phyloP scores from a whole-genome alignment of 2,113 vertebrate species.

The Caracal caracal region DNA sequence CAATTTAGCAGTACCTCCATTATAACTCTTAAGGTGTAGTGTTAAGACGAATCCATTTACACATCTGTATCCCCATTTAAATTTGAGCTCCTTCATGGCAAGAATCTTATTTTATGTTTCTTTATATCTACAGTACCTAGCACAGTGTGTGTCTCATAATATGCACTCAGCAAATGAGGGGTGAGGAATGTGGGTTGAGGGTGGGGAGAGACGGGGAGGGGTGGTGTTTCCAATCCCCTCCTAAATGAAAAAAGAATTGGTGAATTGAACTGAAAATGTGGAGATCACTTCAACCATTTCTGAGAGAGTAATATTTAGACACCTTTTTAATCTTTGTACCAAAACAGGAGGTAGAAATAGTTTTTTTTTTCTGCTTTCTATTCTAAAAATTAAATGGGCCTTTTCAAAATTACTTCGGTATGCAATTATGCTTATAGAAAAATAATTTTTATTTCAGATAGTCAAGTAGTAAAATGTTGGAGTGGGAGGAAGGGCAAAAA shows the following conservation, averaged over 20 bases:
- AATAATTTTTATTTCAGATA: constrained; percentile 50
- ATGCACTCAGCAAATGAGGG: constrained; percentile 14
- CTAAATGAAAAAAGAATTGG: constrained; percentile 44
- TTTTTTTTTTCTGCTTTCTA: constrained; percentile 64
- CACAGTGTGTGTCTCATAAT: neutral
- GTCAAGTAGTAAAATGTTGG: constrained; percentile 54
- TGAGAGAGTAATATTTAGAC: constrained; percentile 66
- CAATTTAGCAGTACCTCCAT: neutral
- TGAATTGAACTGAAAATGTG: constrained; percentile 11
- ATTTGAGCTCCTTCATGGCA: neutral
- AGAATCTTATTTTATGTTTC: neutral
- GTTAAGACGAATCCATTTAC: constrained; percentile 50
- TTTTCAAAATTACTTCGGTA: constrained; percentile 51
- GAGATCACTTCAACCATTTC: constrained; percentile 56
- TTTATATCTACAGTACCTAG: neutral
- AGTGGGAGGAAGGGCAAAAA: constrained; percentile 9
- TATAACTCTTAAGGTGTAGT: neutral
- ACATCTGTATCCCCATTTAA: neutral
- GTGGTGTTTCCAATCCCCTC: neutral
- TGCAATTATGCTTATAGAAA: constrained; percentile 64
- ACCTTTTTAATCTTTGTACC: constrained; percentile 38
- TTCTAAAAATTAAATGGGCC: constrained; percentile 54
- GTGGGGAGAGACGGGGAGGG: neutral
- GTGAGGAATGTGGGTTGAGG: neutral
- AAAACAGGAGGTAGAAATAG: constrained; percentile 19